Percentiles rank a stretch among this genome's conserved stretches.
These are phyloP conservation scores for Drosophila nr. perissopoda DNA, from an alignment of 2,888 invertebrate genomes.

Conservation along the genomic window DNA sequence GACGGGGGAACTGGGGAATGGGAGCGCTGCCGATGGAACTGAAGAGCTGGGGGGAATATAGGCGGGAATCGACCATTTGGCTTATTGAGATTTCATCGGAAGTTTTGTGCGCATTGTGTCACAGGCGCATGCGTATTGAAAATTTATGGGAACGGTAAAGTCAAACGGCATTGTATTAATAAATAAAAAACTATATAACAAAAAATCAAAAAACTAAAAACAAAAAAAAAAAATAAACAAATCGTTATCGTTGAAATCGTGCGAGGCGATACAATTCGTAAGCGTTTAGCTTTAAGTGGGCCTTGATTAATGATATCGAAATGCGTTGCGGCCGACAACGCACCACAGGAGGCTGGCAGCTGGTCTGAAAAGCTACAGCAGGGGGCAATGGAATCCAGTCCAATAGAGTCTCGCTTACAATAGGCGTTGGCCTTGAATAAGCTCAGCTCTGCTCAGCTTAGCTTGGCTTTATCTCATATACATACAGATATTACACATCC, in stretches of 20 bases:
- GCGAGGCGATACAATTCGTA: conserved; percentile 75
- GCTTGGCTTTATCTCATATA: conserved; percentile 17
- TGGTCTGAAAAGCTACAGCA: conserved; percentile 49
- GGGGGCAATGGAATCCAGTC: conserved; percentile 33
- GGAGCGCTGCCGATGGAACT: conserved; percentile 5
- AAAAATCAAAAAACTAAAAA: conserved; percentile 28
- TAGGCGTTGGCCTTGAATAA: conserved; percentile 40
- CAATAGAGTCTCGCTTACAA: conserved; percentile 21
- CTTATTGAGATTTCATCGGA: conserved; percentile 79
- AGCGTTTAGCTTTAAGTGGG: conserved; percentile 79
- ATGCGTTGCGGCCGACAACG: conserved; percentile 64
- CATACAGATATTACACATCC: not conserved
- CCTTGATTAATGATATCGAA: conserved; percentile 72
- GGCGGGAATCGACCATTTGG: conserved; percentile 58
- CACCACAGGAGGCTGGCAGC: conserved; percentile 64
- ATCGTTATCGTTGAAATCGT: conserved; percentile 76
- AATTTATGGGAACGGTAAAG: conserved; percentile 79
- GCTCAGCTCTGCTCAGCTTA: conserved; percentile 35
- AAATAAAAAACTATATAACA: conserved; percentile 41
- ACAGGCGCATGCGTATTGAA: conserved; percentile 69
- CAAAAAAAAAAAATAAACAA: conserved; percentile 40
- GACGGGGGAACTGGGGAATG: not conserved
- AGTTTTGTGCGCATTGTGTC: conserved; percentile 73
- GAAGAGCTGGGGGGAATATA: not conserved
- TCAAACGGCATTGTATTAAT: conserved; percentile 76